Evolutionary conservation across 2,113 vertebrate genomes (phyloP), one percentile per base, ranked within the genome.

Genomic region (Elaphurus davidianus): DNA sequence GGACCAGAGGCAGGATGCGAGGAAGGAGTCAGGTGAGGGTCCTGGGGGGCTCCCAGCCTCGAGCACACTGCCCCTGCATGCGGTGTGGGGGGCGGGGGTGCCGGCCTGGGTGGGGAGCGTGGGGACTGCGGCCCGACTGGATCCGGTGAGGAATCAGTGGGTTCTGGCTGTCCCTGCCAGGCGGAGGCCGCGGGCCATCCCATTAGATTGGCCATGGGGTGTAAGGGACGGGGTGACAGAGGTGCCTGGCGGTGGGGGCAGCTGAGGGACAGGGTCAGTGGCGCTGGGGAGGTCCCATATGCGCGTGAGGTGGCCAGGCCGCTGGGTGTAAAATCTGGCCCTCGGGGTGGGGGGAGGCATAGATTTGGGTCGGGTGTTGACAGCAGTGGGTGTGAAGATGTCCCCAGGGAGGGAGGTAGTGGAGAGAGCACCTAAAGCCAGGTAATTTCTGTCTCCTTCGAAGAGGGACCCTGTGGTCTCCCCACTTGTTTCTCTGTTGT

Each of bases 231-330:
- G 2, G n/a, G 47, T 81, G 33, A 57, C 15, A 3, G 1, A 33
- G 36, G 36, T 21, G 59, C 67, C 79, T 50, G 30, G 21, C 57
- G 28, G n/a, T n/a, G 74, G 28, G 28, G 62, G 50, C 21, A 17
- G 10, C 74, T 17, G 43, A n/a, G 23, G 21, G 50, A 12, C 1
- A 50, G 57, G 21, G 17, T 57, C 2, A 1, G 33, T 4, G 0
- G 47, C 57, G 2, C 87, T 3, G 0, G 59, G 76, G 40, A 50
- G 67, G 15, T 30, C 33, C 8, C 28, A 5, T n/a, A n/a, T 27
- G 33, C 47, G 25, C 0, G 0, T 12, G 47, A 21, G 50, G 27
- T 7, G 40, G 28, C 28, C 33, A 2, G 1, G 10, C 12, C 14
- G 11, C 28, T 57, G 67, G n/a, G 55, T 40, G 57, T 11, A 7